Conservation (phyloP, 2,797 vertebrate species). For the Protonibea diacanthus region DNA sequence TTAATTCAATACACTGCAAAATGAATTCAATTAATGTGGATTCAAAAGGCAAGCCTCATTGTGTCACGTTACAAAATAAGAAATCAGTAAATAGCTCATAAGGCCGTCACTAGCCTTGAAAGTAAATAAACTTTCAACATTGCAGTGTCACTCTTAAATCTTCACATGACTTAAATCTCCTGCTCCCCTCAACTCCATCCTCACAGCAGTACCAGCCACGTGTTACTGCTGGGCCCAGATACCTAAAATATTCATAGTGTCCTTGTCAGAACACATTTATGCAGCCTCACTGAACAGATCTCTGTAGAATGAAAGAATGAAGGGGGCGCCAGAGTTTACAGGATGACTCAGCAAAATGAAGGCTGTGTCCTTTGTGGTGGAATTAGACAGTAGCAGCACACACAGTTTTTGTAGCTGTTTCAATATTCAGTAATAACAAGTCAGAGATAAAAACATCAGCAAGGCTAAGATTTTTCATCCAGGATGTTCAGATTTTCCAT, state of each 20-base stretch:
- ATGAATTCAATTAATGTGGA: not conserved
- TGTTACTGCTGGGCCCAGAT: slow-evolving; percentile 58
- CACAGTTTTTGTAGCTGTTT: not conserved
- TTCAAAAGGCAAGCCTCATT: not conserved
- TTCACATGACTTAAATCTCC: slow-evolving; percentile 19
- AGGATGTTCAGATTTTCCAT: not conserved
- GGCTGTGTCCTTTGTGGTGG: slow-evolving; percentile 27
- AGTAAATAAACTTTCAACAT: not conserved
- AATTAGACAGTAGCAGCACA: slow-evolving; percentile 16
- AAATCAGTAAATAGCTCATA: not conserved
- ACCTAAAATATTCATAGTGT: slow-evolving; percentile 83
- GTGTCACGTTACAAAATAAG: not conserved
- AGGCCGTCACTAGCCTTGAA: not conserved
- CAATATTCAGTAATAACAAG: slow-evolving; percentile 5
- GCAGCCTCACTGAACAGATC: slow-evolving; percentile 68
- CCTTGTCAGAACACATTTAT: slow-evolving; percentile 79
- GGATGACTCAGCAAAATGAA: slow-evolving; percentile 62
- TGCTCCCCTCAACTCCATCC: slow-evolving; percentile 20
- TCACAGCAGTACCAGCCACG: slow-evolving; percentile 45
- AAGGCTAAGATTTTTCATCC: not conserved
- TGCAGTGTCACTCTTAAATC: slow-evolving; percentile 18
- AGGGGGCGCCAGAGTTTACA: slow-evolving; percentile 31
- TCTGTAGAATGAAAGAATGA: slow-evolving; percentile 51
- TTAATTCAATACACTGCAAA: not conserved
- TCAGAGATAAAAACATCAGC: slow-evolving; percentile 15